These are phyloP conservation scores for Naja naja DNA, from an alignment of 2,113 vertebrate species.

Conservation along the genomic window DNA sequence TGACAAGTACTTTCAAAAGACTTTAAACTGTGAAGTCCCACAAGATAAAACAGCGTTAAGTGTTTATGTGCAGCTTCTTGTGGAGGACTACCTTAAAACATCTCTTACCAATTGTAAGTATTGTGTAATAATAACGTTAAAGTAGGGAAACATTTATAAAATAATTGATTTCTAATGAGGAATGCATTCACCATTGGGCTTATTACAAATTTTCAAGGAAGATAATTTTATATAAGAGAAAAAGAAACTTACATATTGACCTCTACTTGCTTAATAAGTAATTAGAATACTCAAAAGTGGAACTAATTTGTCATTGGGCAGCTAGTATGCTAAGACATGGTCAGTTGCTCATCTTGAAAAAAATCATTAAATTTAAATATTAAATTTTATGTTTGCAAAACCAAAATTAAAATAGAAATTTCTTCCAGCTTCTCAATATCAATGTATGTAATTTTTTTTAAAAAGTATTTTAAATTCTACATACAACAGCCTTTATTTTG, in stretches of 20 bases:
- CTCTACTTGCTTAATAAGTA: neutral
- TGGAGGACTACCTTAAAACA: constrained; percentile 74
- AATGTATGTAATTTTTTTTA: neutral
- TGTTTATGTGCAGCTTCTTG: constrained; percentile 61
- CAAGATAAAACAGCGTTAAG: constrained; percentile 42
- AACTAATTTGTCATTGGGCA: neutral
- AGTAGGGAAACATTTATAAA: neutral
- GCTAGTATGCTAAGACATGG: neutral
- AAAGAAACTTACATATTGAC: neutral
- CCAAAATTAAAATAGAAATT: neutral
- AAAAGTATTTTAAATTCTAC: neutral
- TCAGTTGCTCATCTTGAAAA: neutral
- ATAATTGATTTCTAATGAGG: neutral
- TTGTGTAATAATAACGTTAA: neutral
- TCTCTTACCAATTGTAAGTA: constrained; percentile 69
- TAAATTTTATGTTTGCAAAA: neutral
- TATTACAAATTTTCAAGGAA: neutral
- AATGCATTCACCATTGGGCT: neutral
- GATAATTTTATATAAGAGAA: neutral
- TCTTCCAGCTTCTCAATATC: neutral
- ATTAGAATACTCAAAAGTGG: neutral
- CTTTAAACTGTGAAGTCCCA: constrained; percentile 3
- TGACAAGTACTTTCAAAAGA: constrained; percentile 72
- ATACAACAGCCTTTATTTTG: neutral
- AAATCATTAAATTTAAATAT: neutral